phyloP scores from a whole-genome alignment of 2,113 vertebrate species.

The Hystrix brachyura region DNA sequence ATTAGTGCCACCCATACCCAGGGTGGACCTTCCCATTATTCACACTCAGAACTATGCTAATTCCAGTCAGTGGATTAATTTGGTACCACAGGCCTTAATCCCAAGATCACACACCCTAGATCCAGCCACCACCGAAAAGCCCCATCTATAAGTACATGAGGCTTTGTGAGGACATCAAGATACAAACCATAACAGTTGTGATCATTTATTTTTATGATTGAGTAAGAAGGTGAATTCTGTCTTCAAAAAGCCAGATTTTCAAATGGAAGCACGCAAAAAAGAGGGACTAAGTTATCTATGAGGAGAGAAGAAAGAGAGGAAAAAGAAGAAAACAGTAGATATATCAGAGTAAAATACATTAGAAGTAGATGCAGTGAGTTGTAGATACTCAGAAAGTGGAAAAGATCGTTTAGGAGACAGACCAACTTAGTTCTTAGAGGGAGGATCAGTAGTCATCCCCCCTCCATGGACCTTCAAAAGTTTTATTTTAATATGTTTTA shows the following conservation, averaged over 20 bases:
- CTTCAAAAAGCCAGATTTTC: conserved; percentile 35
- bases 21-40: background rate
- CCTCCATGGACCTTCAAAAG: background rate
- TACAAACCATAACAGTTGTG: background rate
- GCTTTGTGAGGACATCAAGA: background rate
- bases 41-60: background rate
- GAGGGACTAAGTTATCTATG: background rate
- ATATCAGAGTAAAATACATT: background rate
- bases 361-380: background rate
- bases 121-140: background rate
- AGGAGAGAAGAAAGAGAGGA: background rate
- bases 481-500: background rate
- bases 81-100: background rate
- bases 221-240: background rate
- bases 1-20: background rate
- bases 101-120: background rate
- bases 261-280: conserved; percentile 27
- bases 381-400: background rate
- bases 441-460: background rate
- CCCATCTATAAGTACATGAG: background rate
- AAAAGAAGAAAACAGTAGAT: background rate
- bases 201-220: background rate
- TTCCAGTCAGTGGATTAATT: background rate
- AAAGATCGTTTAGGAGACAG: background rate
- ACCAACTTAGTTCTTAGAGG: background rate